phyloP scores from a whole-genome alignment of 2,797 vertebrate genomes.

The Distichodus sexfasciatus region DNA sequence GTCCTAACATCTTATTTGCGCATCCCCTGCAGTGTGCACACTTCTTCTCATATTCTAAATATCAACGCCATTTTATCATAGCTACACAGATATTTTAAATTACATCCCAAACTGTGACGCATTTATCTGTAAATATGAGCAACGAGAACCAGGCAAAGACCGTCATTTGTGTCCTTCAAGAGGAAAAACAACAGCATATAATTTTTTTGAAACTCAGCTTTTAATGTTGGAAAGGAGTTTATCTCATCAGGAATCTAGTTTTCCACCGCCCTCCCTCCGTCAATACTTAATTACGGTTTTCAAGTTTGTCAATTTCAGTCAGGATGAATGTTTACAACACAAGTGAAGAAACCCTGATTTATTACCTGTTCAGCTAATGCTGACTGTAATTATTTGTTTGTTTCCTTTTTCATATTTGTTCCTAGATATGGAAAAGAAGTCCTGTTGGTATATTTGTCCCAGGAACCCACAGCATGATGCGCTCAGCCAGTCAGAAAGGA shows the following conservation, averaged over 20 bases:
- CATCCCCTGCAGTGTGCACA: background rate
- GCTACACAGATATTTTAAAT: background rate
- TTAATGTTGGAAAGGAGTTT: background rate
- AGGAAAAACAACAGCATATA: too few relatives aligned
- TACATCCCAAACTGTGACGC: background rate
- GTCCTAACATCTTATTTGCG: too few relatives aligned
- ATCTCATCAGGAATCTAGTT: slow-evolving; percentile 5
- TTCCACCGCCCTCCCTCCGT: slow-evolving; percentile 15
- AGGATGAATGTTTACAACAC: slow-evolving; percentile 23
- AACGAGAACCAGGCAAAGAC: slow-evolving; percentile 6
- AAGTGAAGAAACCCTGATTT: background rate
- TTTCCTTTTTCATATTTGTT: slow-evolving; percentile 1
- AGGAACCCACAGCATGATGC: slow-evolving; percentile 28
- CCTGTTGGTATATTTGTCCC: slow-evolving; percentile 19
- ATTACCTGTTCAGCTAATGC: slow-evolving; percentile 23
- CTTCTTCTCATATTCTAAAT: slow-evolving; percentile 1
- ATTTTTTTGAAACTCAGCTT: background rate
- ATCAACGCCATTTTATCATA: background rate
- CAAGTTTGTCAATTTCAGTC: slow-evolving; percentile 15
- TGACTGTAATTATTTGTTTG: slow-evolving; percentile 29
- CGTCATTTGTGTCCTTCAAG: background rate
- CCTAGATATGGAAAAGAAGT: too few relatives aligned
- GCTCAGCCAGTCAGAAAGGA: slow-evolving; percentile 32
- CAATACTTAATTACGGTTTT: slow-evolving; percentile 27
- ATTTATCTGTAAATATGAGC: too few relatives aligned